Percentiles rank a stretch among this genome's conserved stretches.
Conservation (phyloP, 2,113 vertebrate species). For the Hystrix brachyura region DNA sequence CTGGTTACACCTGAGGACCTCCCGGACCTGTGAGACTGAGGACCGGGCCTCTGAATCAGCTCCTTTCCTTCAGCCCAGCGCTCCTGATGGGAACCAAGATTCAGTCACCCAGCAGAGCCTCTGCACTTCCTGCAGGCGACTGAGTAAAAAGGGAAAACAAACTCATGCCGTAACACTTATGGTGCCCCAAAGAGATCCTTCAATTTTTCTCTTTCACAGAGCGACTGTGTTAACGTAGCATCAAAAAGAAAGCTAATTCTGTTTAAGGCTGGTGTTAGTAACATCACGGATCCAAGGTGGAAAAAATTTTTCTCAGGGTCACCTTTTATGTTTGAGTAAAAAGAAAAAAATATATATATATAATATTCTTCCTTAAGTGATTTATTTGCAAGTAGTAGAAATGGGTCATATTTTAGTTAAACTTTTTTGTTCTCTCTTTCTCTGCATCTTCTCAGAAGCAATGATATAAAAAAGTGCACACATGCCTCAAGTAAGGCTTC, state of each 20-base stretch:
- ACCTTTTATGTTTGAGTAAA: conserved; percentile 10
- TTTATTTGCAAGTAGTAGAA: not conserved
- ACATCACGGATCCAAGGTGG: not conserved
- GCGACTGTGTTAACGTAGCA: not conserved
- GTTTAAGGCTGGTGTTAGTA: not conserved
- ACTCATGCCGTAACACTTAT: not conserved
- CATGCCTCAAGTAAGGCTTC: not conserved
- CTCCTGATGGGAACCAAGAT: not conserved
- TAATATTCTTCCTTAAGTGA: not conserved
- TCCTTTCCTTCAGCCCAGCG: not conserved
- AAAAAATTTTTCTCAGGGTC: not conserved
- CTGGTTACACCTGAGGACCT: not conserved
- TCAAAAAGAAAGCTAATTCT: conserved; percentile 8
- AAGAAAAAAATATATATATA: not conserved
- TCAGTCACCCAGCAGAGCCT: not conserved
- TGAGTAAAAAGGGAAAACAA: not conserved
- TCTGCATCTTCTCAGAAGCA: not conserved
- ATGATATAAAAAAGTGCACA: not conserved
- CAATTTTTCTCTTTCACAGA: conserved; percentile 10
- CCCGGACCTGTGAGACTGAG: not conserved
- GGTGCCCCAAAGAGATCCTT: not conserved
- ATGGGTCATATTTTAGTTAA: not conserved
- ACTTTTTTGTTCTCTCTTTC: not conserved
- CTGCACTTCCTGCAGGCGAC: not conserved
- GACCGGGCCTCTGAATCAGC: not conserved